Base-by-base conservation (phyloP, 2,888 invertebrate genomes). In the Diploptera punctata region DNA sequence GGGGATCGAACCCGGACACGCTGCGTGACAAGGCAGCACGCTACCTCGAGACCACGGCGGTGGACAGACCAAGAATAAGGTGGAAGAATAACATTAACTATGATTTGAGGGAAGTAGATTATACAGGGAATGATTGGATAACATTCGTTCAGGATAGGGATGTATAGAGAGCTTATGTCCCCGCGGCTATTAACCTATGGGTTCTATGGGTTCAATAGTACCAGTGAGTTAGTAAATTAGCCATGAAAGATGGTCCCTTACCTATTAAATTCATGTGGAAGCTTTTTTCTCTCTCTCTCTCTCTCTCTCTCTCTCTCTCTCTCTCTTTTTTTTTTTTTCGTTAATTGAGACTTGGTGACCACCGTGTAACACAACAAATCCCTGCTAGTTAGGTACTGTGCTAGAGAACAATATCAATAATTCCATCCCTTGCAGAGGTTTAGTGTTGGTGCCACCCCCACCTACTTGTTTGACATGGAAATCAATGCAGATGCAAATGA, bases 401-500 rank as follows among this genome's bases (percentile, higher is more conserved):
- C 9, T 47, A 47, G 3, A 4, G 47, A 9, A 57, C 29, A 5
- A 16, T 57, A 57, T 57, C 57, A 57, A 57, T 57, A 57, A 57
- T 57, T 57, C 31, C 57, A 29, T 57, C 57, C 26, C 21, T 2
- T 13, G 26, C 31, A n/a, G n/a, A n/a, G n/a, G n/a, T n/a, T n/a
- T 29, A 29, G 57, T 57, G 57, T 57, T 57, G 9, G 57, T 29
- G 3, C 18, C 29, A 1, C 2, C 31, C 29, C 29, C 31, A 57
- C 16, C 31, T 29, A n/a, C 7, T 1, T 31, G 21, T 57, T 57
- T 57, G 57, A 57, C 57, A 57, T 57, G 57, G 57, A 57, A 57
- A 57, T 57, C 57, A 57, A 57, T 57, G 29, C 57, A 57, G 26
- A 57, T 57, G 57, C 57, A 57, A 57, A 57, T 57, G 57, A 57